Evolutionary conservation across 2,113 vertebrate genomes (phyloP), one percentile per base, ranked within the genome.

Genomic region (Bungarus multicinctus): DNA sequence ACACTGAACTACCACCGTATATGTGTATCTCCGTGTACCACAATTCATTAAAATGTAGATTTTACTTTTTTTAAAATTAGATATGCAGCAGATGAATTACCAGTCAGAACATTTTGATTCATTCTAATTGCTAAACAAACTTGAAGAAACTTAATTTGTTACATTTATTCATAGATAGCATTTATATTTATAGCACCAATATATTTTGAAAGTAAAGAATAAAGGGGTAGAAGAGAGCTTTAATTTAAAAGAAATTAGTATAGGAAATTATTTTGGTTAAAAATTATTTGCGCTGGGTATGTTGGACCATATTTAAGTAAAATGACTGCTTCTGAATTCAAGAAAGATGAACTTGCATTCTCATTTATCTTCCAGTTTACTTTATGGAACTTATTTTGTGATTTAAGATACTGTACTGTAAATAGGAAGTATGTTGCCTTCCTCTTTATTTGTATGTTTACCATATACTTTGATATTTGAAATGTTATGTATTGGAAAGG

Each of bases 391-490:
- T 98, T 97, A 97, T 96, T 98, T 98, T 98, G 98, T 98, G 98
- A 98, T 98, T 98, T 98, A 96, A 98, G 97, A 98, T 98, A 98
- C 98, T 98, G 98, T 98, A 98, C 98, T 99, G 98, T 98, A 98
- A 97, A 98, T 97, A 97, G 98, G 96, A 97, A 97, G 97, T 98
- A 96, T 97, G 97, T 97, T 98, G 96, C 98, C 98, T 98, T 98
- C 74, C 98, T 97, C 96, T 97, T 98, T 97, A 96, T 98, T 98
- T 98, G 97, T 98, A 98, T 98, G 98, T 99, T 99, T 99, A 99
- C 98, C 98, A 98, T 98, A 98, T 98, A 98, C 98, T 99, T 99
- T 99, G 98, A 99, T 98, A 98, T 98, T 98, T 98, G 98, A 98
- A 98, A 98, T 98, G 97, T 97, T 97, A 97, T 97, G 97, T 98